Conservation (phyloP, 2,113 vertebrate species). For the Macroglossus sobrinus region DNA sequence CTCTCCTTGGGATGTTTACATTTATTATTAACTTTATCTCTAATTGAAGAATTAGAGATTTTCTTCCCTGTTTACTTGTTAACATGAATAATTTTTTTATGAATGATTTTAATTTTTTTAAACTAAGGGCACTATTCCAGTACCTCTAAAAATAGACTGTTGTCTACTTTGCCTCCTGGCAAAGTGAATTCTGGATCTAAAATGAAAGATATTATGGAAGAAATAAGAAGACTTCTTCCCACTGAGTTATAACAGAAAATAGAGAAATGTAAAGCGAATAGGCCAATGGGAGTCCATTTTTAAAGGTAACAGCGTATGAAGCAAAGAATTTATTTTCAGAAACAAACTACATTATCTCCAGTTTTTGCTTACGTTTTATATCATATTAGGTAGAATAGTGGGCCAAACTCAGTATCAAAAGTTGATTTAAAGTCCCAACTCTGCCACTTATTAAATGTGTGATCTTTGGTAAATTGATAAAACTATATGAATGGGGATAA, state of each 20-base stretch:
- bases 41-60: slow-evolving; percentile 32
- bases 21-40: slow-evolving; percentile 34
- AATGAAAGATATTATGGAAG: neutral
- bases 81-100: neutral
- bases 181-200: slow-evolving; percentile 32
- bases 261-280: neutral
- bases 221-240: neutral
- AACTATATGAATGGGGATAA: neutral
- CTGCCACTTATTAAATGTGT: neutral
- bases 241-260: neutral
- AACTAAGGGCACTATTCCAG: neutral
- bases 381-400: neutral
- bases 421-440: neutral
- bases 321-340: neutral
- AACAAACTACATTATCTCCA: neutral
- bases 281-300: neutral
- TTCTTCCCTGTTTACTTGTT: slow-evolving; percentile 32
- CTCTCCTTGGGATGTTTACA: slow-evolving; percentile 18
- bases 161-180: slow-evolving; percentile 29
- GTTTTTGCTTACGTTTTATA: neutral
- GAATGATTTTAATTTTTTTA: no score
- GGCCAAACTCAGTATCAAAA: neutral
- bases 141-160: slow-evolving; percentile 43
- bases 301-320: neutral
- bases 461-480: neutral